phyloP scores from a whole-genome alignment of 2,797 vertebrate genomes.

The Perodicticus potto region DNA sequence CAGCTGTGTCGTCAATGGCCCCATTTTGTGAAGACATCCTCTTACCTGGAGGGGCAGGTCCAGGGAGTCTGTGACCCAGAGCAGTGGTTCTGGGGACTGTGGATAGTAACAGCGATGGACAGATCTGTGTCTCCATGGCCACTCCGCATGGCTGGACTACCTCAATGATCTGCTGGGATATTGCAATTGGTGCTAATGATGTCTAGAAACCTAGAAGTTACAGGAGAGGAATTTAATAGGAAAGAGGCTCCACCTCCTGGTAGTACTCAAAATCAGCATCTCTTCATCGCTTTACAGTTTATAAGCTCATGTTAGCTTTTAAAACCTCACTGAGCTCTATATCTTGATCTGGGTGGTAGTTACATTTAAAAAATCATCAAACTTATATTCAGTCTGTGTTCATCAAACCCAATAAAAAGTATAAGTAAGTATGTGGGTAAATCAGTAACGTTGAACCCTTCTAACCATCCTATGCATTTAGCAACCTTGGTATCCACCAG shows the following conservation, averaged over 20 bases:
- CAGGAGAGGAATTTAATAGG: conserved; percentile 68
- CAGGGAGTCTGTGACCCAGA: neutral
- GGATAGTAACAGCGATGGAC: too few species aligned
- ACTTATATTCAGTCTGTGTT: neutral
- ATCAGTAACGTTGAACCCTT: neutral
- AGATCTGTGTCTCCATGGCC: neutral
- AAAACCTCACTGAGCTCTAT: neutral
- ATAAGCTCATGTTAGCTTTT: conserved; percentile 6
- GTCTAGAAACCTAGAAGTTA: conserved; percentile 65
- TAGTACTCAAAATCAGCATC: conserved; percentile 74
- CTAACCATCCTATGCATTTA: neutral
- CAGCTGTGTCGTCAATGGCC: neutral
- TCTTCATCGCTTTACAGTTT: conserved; percentile 44
- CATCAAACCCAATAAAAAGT: neutral
- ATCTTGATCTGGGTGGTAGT: neutral
- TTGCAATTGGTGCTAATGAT: neutral
- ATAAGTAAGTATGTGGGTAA: neutral
- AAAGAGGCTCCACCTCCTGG: conserved; percentile 84
- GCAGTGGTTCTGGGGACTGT: neutral
- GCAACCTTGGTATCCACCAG: neutral
- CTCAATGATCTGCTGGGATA: neutral
- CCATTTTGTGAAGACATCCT: neutral
- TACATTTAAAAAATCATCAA: neutral
- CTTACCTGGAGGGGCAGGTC: accelerated
- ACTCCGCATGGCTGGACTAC: neutral